These are phyloP conservation scores for Burhinus bistriatus DNA, from an alignment of 2,113 vertebrate species.

Conservation along the genomic window DNA sequence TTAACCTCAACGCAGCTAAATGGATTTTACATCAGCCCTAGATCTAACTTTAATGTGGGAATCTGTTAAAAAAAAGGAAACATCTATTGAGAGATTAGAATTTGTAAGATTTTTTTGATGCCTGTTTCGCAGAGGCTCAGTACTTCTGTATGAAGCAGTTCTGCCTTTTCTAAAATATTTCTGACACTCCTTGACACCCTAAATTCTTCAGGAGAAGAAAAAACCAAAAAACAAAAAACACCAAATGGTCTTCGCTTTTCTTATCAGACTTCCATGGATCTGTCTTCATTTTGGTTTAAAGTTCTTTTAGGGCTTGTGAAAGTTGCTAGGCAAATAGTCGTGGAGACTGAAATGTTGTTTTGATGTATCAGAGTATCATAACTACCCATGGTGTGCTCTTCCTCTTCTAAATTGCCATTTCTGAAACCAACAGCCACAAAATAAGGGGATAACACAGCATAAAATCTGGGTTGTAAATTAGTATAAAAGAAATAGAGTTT, in stretches of 20 bases:
- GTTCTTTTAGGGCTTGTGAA: neutral
- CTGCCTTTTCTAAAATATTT: neutral
- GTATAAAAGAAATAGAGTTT: neutral
- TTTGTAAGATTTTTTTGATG: neutral
- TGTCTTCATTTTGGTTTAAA: neutral
- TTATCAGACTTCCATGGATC: neutral
- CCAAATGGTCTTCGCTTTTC: neutral
- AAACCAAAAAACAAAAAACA: neutral
- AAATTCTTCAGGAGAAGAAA: neutral
- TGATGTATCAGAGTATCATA: neutral
- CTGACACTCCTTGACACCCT: neutral
- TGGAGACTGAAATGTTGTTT: neutral
- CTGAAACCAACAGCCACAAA: neutral
- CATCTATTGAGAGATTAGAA: neutral
- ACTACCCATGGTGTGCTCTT: neutral
- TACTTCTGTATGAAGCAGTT: neutral
- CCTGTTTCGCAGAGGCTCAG: neutral
- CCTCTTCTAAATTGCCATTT: neutral
- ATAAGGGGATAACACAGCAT: neutral
- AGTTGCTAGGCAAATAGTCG: neutral
- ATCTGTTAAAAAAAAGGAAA: neutral
- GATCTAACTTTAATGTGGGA: slow-evolving; percentile 2
- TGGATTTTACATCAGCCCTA: slow-evolving; percentile 41
- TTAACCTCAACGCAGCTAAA: slow-evolving; percentile 43
- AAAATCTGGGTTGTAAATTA: neutral